Evolutionary conservation across 2,888 invertebrate species (phyloP), one percentile per base, ranked within the genome.

Genomic region (Nipponacmea schrenckii): DNA sequence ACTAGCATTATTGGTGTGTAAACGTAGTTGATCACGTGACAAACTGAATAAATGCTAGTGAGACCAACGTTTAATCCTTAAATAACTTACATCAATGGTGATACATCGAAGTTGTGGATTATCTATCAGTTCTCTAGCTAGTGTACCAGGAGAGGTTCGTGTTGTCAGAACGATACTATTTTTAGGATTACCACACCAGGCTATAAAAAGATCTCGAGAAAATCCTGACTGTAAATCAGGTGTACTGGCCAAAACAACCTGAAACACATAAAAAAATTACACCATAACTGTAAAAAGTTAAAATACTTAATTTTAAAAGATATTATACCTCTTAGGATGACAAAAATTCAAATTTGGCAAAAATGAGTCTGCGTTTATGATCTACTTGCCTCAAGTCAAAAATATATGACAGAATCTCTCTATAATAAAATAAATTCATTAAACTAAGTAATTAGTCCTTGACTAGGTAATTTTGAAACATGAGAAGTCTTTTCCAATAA

Each of bases 181-280:
- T 86, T 94, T 94, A 1, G 95, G 91, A 90, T 96, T 95, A 0
- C 93, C 92, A 70, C 96, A 95, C 98, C 98, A 99, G 83, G 95
- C 93, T 2, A 97, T 90, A 89, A 99, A 98, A 31, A 99, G 90
- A 84, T 99, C 98, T 70, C 98, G 91, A 0, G 98, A 94, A 89
- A 95, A 98, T 0, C 99, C 99, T 78, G 94, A 93, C 89, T 99
- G 98, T 91, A 99, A 92, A 88, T 98, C 98, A 0, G 96, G 94
- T 77, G 94, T 94, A 84, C 97, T 97, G 0, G 98, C 97, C 71
- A 99, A 90, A 15, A 99, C 98, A 3, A 98, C 96, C 91, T 92
- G 76, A 20, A 82, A 79, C n/a, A 39, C 24, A 39, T 15, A 24
- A 73, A 64, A 24, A 10, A 17, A n/a, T 39, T 5, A 14, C 17